Evolutionary conservation across 2,797 vertebrate genomes (phyloP).

Genomic region (Hypotaenidia okinawae): DNA sequence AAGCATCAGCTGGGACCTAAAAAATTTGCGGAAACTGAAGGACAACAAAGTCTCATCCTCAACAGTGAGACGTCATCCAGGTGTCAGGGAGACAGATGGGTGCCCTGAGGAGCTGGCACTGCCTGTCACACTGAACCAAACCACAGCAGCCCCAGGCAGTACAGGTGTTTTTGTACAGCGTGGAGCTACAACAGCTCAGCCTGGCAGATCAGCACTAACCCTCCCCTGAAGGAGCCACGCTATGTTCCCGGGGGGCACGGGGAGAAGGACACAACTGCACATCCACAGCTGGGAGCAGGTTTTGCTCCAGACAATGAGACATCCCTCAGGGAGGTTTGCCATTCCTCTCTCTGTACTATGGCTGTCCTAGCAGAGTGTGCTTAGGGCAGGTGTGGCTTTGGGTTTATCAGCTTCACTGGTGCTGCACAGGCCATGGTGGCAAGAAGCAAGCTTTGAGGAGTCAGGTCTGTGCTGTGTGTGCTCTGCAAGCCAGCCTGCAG

Average conservation of each 20-base stretch:
- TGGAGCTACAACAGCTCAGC: background rate
- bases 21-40: background rate
- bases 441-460: background rate
- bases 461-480: background rate
- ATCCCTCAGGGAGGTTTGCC: background rate
- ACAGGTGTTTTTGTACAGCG: background rate
- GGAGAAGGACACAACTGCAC: background rate
- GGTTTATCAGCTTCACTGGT: background rate
- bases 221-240: background rate
- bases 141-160: background rate
- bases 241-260: background rate
- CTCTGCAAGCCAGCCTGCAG: background rate
- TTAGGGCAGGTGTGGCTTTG: background rate
- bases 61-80: background rate
- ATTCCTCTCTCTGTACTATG: background rate
- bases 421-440: background rate
- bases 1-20: background rate
- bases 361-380: rapidly evolving
- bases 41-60: background rate
- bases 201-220: background rate
- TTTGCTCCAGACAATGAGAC: background rate
- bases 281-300: background rate
- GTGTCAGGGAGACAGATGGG: background rate
- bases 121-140: background rate
- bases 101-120: background rate